Evolutionary conservation across 2,888 invertebrate genomes (phyloP).

Genomic region (Drosophila affinis): DNA sequence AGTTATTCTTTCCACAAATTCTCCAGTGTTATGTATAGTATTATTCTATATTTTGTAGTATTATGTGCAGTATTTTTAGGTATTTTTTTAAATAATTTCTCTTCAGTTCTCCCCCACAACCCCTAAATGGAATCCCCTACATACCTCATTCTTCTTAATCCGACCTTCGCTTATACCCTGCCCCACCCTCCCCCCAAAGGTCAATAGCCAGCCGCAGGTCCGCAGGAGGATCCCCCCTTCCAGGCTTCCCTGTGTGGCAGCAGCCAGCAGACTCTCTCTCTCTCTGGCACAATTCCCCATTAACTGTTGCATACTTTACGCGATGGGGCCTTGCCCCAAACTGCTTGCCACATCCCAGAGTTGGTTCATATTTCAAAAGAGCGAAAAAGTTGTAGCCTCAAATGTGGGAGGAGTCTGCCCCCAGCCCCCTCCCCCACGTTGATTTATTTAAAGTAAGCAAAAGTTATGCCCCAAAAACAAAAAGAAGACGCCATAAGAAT

Average conservation of each 20-base stretch:
- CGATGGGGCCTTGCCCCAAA: slow-evolving; percentile 24
- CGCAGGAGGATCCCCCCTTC: not conserved
- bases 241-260: not conserved
- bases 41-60: not conserved
- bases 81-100: too few relatives aligned
- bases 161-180: not conserved
- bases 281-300: slow-evolving; percentile 44
- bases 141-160: not conserved
- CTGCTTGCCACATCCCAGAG: slow-evolving; percentile 7
- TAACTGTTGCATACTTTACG: slow-evolving; percentile 70
- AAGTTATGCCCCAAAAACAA: slow-evolving; percentile 69
- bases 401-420: slow-evolving; percentile 45
- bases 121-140: not conserved
- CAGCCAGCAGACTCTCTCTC: too few relatives aligned
- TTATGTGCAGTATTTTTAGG: too few relatives aligned
- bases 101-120: too few relatives aligned
- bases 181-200: not conserved
- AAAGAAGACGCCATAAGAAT: slow-evolving; percentile 57
- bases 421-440: slow-evolving; percentile 41
- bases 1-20: too few relatives aligned
- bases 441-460: slow-evolving; percentile 76
- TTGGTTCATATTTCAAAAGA: slow-evolving; percentile 67
- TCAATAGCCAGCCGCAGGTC: slow-evolving; percentile 15
- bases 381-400: slow-evolving; percentile 44
- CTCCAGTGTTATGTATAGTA: too few relatives aligned